Base-by-base conservation (phyloP, 2,888 invertebrate genomes). In the Caenorhabditis sp. region DNA sequence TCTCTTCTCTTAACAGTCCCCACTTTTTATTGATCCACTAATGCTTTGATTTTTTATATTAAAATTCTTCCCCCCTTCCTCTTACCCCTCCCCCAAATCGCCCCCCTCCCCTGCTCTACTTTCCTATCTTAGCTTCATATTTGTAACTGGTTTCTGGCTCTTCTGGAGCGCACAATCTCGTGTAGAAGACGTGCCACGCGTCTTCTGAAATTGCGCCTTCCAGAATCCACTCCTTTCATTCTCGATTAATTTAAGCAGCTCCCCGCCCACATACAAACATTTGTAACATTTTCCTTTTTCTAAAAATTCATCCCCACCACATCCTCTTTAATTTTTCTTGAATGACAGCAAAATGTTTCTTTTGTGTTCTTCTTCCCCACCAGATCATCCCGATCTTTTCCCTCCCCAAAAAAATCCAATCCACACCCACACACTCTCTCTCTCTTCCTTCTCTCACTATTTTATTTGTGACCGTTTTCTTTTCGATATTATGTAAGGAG, bases 401-500 rank as follows among this genome's bases (percentile, higher is more conserved):
- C 31, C 31, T 31, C 31, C 31, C 31, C 31, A 4, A 4, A 7
- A 31, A 31, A 31, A 31, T 31, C 31, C 31, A 31, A 31, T 31
- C 31, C 31, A 31, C 31, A 31, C 31, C 10, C 58, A 7, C 47
- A 19, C 49, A 22, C 47, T 19, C 31, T 22, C n/a, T 31, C 59
- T 28, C n/a, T 35, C 26, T 38, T 56, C 28, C 38, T 49, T 47
- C 16, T 24, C n/a, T 28, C 47, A 31, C 41, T 51, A 22, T 72
- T 75, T 75, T 51, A 12, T 73, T 63, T 64, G 54, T 64, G 38
- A 68, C 51, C 61, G 54, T 63, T 61, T 73, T 73, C 61, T 74
- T 74, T 73, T 73, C 63, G 58, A 59, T 76, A 44, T 82, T 82
- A 82, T 82, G 82, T 73, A 82, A 82, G 82, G 82, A 82, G 77